Evolutionary conservation across 2,797 vertebrate species (phyloP), one percentile per base, ranked within the genome.

Genomic region (Borostomias antarcticus): DNA sequence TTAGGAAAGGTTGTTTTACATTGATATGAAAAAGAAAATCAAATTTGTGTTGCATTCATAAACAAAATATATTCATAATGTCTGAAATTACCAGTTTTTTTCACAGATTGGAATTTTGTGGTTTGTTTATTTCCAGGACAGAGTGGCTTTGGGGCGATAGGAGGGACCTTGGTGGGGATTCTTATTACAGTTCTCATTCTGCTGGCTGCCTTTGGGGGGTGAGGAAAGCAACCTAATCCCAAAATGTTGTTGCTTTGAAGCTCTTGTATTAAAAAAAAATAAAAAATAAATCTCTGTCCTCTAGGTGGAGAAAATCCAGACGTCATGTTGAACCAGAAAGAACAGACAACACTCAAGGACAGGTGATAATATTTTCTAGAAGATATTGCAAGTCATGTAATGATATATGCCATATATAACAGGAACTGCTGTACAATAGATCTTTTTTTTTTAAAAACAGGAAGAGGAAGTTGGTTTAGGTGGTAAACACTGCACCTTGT

Each of bases 181-280:
- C 2, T 75, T 0, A 4, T 0, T 48, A n/a, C n/a, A n/a, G 9
- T 43, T 17, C 25, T 76, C 54, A 29, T 76, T 57, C 33, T 47
- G n/a, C 23, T 79, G 52, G 11, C 19, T 52, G 35, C 72, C 37
- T 61, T 4, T 58, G 4, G 61, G 57, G 72, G 71, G 78, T 80
- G 26, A 74, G 40, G 40, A 45, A 45, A 45, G 40, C 65, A 62
- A 15, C 5, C 30, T 0, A 37, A 58, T 13, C 25, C 21, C 10
- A 6, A 4, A 4, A 35, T 23, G 56, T 58, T 5, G 40, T 15
- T 26, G 11, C 9, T 23, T 5, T 43, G 1, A 47, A 30, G 10
- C n/a, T 33, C 9, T 23, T 9, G 10, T 32, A 23, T 47, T 17
- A 23, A 32, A 40, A n/a, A 1, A 17, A n/a, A 4, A 6, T 33